These are phyloP conservation scores for Drosophila chauvacae DNA, from an alignment of 1,140 invertebrate species.

Conservation along the genomic window DNA sequence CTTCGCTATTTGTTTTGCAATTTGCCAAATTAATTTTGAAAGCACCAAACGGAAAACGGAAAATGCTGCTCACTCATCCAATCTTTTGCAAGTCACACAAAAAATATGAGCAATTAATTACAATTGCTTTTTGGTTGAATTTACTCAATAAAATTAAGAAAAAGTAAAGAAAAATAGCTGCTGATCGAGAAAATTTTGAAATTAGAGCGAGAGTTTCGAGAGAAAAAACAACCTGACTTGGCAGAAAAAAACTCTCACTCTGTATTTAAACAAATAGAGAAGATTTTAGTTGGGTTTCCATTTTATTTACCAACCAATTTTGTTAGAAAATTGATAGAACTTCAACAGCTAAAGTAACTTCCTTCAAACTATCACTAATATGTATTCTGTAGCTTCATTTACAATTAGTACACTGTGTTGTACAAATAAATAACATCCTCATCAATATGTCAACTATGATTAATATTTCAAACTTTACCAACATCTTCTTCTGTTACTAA, in stretches of 20 bases:
- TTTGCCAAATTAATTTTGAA: conserved; percentile 33
- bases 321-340: neutral
- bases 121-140: neutral
- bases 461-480: neutral
- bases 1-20: conserved; percentile 19
- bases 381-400: too few species aligned
- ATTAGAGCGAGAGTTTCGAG: neutral
- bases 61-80: conserved; percentile 15
- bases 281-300: neutral
- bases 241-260: neutral
- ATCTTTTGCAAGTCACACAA: conserved; percentile 12
- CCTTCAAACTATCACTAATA: too few species aligned
- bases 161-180: neutral
- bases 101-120: conserved; percentile 9
- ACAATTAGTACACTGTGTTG: too few species aligned
- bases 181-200: too few species aligned
- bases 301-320: neutral
- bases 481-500: neutral
- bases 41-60: neutral
- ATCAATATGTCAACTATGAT: neutral
- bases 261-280: too few species aligned
- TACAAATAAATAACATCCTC: neutral
- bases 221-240: neutral
- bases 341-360: neutral
- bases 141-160: neutral